Conservation (phyloP, 2,888 invertebrate species). For the Aquatica leii region DNA sequence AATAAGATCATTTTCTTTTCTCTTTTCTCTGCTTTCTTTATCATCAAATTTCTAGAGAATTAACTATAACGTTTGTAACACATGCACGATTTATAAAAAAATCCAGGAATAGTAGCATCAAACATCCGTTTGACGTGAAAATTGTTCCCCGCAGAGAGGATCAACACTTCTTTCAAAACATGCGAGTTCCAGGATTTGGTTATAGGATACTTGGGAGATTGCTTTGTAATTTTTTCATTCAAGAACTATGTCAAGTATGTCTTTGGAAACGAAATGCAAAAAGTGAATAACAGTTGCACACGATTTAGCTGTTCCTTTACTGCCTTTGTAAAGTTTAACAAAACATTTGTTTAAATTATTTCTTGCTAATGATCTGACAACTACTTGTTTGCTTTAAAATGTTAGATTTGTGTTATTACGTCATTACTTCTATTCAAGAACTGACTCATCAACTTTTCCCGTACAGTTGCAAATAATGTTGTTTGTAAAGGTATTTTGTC, state of each 20-base stretch:
- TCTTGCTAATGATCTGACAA: too few relatives aligned
- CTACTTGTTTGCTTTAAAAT: too few relatives aligned
- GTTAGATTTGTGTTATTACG: too few relatives aligned
- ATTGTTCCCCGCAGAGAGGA: background rate
- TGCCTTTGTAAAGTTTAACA: too few relatives aligned
- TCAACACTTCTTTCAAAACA: constrained; percentile 11
- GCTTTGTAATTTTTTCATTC: constrained; percentile 25
- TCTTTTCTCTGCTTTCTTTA: background rate
- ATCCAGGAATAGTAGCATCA: background rate
- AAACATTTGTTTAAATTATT: too few relatives aligned
- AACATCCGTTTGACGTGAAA: constrained; percentile 3
- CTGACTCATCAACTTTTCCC: too few relatives aligned
- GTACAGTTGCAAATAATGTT: too few relatives aligned
- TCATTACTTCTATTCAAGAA: too few relatives aligned
- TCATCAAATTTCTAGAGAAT: background rate
- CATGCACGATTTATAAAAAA: too few relatives aligned
- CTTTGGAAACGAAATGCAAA: constrained; percentile 20
- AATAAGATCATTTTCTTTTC: background rate
- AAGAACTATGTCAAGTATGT: constrained; percentile 20
- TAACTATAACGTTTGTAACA: background rate
- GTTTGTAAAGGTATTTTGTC: too few relatives aligned
- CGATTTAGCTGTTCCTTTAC: too few relatives aligned
- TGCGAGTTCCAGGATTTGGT: constrained; percentile 20
- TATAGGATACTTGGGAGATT: constrained; percentile 21
- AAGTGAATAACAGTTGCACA: constrained; percentile 19